Conservation (phyloP, 2,113 vertebrate species). For the Oncorhynchus kisutch region DNA sequence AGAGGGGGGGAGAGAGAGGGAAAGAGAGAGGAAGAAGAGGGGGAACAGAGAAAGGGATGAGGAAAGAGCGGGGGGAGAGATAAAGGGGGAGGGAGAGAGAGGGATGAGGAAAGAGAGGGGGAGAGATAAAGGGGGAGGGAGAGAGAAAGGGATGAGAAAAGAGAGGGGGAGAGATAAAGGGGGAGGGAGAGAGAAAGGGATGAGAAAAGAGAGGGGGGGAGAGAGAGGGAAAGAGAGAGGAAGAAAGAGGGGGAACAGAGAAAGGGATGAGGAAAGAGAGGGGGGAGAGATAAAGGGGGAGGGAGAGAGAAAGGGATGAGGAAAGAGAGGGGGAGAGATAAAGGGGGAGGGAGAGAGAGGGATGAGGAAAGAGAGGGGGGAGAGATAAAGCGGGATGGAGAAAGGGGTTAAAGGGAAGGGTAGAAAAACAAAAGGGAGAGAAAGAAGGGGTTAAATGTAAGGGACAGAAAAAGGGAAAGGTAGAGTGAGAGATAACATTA, state of each 20-base stretch:
- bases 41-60: not conserved
- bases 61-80: not conserved
- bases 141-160: not conserved
- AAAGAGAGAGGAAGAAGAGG: not conserved
- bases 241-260: not conserved
- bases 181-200: not conserved
- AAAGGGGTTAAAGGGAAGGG: not conserved
- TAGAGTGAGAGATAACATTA: slow-evolving; percentile 1
- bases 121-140: not conserved
- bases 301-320: not conserved
- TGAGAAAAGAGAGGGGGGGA: not conserved
- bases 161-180: too few relatives aligned
- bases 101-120: not conserved
- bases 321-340: not conserved
- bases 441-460: not conserved
- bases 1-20: not conserved
- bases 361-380: not conserved
- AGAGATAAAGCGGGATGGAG: not conserved
- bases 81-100: not conserved
- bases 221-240: not conserved
- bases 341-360: not conserved
- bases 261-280: not conserved
- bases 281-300: not conserved
- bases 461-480: not conserved
- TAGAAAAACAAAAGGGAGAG: too few relatives aligned